Evolutionary conservation across 2,113 vertebrate species (phyloP).

Genomic region (Cheirogaleus medius): DNA sequence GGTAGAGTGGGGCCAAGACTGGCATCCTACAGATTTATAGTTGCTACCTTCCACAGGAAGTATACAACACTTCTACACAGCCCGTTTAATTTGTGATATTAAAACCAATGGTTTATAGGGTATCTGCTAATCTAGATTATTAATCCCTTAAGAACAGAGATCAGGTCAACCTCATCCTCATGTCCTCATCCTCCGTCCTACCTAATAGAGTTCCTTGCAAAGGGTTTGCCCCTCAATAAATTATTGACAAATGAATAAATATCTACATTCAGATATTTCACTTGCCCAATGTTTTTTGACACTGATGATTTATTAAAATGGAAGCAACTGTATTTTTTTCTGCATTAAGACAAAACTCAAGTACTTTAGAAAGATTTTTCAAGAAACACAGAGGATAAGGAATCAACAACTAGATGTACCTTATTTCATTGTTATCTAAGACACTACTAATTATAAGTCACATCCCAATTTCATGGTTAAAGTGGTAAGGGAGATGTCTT

Average conservation of each 20-base stretch:
- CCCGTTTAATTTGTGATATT: neutral
- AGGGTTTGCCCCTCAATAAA: neutral
- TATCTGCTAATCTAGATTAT: neutral
- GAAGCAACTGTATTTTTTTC: neutral
- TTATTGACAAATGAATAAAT: neutral
- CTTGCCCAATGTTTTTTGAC: neutral
- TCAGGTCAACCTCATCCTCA: neutral
- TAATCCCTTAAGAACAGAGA: neutral
- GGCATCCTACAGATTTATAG: neutral
- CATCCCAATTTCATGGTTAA: neutral
- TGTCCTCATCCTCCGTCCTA: neutral
- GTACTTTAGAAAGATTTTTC: neutral
- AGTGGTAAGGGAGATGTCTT: neutral
- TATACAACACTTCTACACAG: neutral
- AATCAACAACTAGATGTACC: neutral
- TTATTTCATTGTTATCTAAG: neutral
- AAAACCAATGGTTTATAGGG: neutral
- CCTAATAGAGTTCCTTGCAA: neutral
- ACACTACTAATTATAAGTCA: neutral
- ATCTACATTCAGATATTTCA: neutral
- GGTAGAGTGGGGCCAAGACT: neutral
- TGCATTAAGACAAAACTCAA: conserved; percentile 1
- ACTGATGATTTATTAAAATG: neutral
- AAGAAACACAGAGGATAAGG: neutral
- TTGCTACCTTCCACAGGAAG: neutral